A percentile compares a stretch with the other conserved stretches of the same genome.
Evolutionary conservation across 2,888 invertebrate genomes (phyloP).

Genomic region (Mongoloraphidia duomilia): DNA sequence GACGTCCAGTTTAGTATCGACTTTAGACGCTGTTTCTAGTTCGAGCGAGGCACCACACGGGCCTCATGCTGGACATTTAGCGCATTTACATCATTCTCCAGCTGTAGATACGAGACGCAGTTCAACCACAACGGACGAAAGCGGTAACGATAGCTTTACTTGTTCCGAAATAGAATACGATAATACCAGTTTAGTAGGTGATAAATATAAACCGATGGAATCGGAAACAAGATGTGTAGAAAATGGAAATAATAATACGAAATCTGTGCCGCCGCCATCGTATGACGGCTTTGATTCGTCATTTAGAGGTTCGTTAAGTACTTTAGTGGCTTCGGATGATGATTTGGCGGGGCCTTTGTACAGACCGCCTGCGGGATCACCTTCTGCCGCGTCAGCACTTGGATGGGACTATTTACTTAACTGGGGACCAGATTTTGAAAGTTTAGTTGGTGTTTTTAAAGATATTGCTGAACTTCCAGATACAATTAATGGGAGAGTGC

Average conservation of each 20-base stretch:
- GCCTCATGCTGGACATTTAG: slow-evolving; percentile 48
- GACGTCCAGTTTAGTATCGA: slow-evolving; percentile 81
- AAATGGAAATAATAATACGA: slow-evolving; percentile 10
- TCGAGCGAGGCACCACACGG: slow-evolving; percentile 68
- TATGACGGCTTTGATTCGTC: slow-evolving; percentile 91
- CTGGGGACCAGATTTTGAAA: slow-evolving; percentile 94
- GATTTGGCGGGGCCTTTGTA: slow-evolving; percentile 69
- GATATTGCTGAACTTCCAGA: slow-evolving; percentile 93
- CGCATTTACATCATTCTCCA: slow-evolving; percentile 58
- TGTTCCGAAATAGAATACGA: slow-evolving; percentile 97
- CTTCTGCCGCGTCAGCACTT: slow-evolving; percentile 58
- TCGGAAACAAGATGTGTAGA: slow-evolving; percentile 24
- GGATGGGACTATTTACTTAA: slow-evolving; percentile 91
- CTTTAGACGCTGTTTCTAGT: slow-evolving; percentile 87
- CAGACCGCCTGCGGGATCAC: slow-evolving; percentile 64
- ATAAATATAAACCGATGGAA: slow-evolving; percentile 39
- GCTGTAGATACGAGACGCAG: slow-evolving; percentile 58
- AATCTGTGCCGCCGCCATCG: slow-evolving; percentile 47
- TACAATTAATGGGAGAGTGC: slow-evolving; percentile 55
- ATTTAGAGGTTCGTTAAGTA: slow-evolving; percentile 85
- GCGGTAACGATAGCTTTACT: slow-evolving; percentile 92
- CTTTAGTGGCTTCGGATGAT: slow-evolving; percentile 86
- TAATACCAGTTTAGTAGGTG: slow-evolving; percentile 70
- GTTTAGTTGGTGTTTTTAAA: slow-evolving; percentile 88
- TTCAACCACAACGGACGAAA: slow-evolving; percentile 80